phyloP scores from a whole-genome alignment of 2,797 vertebrate species.

The Austrolebias charrua region DNA sequence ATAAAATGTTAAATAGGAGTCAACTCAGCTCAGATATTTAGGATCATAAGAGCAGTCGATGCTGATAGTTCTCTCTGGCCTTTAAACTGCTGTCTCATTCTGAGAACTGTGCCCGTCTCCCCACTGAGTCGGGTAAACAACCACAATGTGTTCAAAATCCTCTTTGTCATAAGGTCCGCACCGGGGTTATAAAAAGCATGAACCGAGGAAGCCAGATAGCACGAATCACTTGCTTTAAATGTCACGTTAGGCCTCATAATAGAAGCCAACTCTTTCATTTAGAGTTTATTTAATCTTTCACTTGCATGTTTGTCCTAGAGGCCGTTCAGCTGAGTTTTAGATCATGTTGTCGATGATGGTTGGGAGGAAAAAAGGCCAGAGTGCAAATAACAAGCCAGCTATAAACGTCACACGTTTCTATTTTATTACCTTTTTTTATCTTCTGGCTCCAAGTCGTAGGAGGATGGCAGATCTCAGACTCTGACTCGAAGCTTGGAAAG shows the following conservation, averaged over 20 bases:
- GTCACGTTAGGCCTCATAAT: conserved; percentile 66
- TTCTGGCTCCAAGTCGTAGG: conserved; percentile 22
- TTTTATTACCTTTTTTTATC: conserved; percentile 36
- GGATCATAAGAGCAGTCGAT: not conserved
- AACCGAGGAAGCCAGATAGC: conserved; percentile 49
- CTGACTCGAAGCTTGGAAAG: conserved; percentile 45
- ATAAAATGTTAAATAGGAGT: too few species aligned
- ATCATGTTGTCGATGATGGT: conserved; percentile 12
- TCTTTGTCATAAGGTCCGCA: conserved; percentile 48
- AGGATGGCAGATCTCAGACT: conserved; percentile 18
- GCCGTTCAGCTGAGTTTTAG: conserved; percentile 21
- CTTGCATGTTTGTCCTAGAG: conserved; percentile 19
- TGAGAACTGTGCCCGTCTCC: conserved; percentile 31
- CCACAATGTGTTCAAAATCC: conserved; percentile 61
- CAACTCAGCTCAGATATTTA: too few species aligned
- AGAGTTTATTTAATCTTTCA: conserved; percentile 37
- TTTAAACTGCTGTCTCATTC: conserved; percentile 16
- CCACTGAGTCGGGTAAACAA: conserved; percentile 55
- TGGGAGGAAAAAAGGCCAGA: not conserved
- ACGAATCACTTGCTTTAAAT: conserved; percentile 61
- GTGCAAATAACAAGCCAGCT: conserved; percentile 35
- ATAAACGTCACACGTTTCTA: not conserved
- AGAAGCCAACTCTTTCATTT: conserved; percentile 66
- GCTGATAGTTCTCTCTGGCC: not conserved
- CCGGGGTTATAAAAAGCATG: conserved; percentile 69